Conservation (phyloP, 2,797 vertebrate genomes). For the Onychomys arenicola region DNA sequence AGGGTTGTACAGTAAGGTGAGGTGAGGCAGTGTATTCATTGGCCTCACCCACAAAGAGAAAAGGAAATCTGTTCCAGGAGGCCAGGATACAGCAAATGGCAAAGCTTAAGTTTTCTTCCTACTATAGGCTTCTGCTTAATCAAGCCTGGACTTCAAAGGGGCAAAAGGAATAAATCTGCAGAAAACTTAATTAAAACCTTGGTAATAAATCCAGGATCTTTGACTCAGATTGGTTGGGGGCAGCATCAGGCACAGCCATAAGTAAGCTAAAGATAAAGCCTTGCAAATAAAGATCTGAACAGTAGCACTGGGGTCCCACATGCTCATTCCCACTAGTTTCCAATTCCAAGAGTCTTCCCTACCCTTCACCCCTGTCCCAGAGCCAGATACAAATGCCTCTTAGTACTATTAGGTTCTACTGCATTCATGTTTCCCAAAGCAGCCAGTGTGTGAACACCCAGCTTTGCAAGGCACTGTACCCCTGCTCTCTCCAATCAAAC, state of each 20-base stretch:
- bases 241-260: background rate
- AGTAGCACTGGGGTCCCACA: background rate
- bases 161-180: constrained; percentile 28
- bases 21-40: background rate
- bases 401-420: background rate
- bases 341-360: background rate
- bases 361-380: background rate
- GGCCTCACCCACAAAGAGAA: background rate
- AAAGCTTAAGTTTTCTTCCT: constrained; percentile 22
- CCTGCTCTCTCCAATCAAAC: background rate
- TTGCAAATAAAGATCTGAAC: background rate
- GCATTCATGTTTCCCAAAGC: background rate
- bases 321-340: background rate
- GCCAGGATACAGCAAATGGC: background rate
- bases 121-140: constrained; percentile 10
- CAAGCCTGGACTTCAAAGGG: constrained; percentile 13
- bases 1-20: background rate
- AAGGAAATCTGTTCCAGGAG: background rate
- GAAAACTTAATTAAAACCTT: constrained; percentile 46
- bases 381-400: constrained; percentile 31
- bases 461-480: background rate
- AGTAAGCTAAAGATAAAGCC: background rate
- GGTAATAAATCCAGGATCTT: background rate
- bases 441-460: background rate
- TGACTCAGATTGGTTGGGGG: background rate